These are phyloP conservation scores for Dissostichus mawsoni DNA, from an alignment of 2,113 vertebrate species.

Conservation along the genomic window DNA sequence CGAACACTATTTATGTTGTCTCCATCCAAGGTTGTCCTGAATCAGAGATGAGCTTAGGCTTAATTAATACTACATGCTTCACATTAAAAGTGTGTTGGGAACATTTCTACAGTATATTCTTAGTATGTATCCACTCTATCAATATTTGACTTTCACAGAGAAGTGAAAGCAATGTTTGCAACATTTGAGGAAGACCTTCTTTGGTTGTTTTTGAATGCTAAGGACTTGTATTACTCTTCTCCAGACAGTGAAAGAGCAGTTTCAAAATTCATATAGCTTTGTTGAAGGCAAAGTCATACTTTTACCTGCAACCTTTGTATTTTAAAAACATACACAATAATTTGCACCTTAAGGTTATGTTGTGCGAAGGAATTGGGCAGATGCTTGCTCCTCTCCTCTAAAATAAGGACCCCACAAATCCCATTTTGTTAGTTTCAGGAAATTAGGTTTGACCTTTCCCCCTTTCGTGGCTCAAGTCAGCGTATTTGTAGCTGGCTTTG, in stretches of 20 bases:
- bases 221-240: no score
- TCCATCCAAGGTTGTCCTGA: not conserved
- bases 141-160: not conserved
- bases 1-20: not conserved
- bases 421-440: not conserved
- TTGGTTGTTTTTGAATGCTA: no score
- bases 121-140: not conserved
- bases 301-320: not conserved
- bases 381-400: not conserved
- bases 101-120: not conserved
- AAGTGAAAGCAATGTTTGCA: not conserved
- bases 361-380: not conserved
- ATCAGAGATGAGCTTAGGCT: constrained; percentile 6
- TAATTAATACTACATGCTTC: not conserved
- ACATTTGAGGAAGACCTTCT: no score
- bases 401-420: not conserved
- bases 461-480: not conserved
- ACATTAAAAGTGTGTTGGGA: not conserved
- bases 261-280: not conserved
- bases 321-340: no score
- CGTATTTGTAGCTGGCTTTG: not conserved
- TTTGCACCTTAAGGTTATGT: not conserved
- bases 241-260: no score
- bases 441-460: not conserved
- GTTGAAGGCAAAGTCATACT: not conserved